These are phyloP conservation scores for Bolborhynchus lineola DNA, from an alignment of 2,113 vertebrate species.

Conservation along the genomic window DNA sequence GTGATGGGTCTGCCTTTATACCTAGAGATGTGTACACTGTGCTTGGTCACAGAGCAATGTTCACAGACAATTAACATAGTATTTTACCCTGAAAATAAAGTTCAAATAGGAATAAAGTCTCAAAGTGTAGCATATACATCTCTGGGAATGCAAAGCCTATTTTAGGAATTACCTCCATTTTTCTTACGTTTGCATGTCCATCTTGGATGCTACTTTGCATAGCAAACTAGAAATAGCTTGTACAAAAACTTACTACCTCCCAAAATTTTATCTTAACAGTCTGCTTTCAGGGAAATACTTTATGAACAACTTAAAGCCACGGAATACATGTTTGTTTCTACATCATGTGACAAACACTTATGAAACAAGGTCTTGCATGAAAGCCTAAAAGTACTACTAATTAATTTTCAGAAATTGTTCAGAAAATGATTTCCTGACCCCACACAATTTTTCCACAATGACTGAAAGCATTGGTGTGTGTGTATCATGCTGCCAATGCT, in stretches of 20 bases:
- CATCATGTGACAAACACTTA: neutral
- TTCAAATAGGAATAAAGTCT: neutral
- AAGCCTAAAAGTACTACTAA: neutral
- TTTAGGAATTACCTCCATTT: neutral
- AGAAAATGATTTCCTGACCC: slow-evolving; percentile 10
- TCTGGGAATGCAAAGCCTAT: neutral
- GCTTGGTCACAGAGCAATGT: neutral
- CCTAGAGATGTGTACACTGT: neutral
- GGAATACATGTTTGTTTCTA: neutral
- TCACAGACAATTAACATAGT: neutral
- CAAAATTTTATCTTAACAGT: neutral
- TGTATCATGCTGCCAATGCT: slow-evolving; percentile 25
- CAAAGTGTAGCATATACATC: neutral
- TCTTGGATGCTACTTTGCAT: neutral
- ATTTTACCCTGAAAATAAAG: neutral
- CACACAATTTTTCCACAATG: slow-evolving; percentile 13
- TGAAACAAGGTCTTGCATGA: neutral
- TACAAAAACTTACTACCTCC: neutral
- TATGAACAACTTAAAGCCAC: neutral
- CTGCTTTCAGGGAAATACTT: neutral
- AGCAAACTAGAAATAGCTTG: neutral
- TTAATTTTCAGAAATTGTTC: slow-evolving; percentile 36
- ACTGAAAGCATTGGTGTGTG: neutral
- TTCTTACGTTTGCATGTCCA: neutral
- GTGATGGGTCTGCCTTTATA: neutral